A percentile compares a stretch with the other conserved stretches of the same genome.
phyloP scores from a whole-genome alignment of 2,888 invertebrate genomes.

The Pristionchus exspectatus region DNA sequence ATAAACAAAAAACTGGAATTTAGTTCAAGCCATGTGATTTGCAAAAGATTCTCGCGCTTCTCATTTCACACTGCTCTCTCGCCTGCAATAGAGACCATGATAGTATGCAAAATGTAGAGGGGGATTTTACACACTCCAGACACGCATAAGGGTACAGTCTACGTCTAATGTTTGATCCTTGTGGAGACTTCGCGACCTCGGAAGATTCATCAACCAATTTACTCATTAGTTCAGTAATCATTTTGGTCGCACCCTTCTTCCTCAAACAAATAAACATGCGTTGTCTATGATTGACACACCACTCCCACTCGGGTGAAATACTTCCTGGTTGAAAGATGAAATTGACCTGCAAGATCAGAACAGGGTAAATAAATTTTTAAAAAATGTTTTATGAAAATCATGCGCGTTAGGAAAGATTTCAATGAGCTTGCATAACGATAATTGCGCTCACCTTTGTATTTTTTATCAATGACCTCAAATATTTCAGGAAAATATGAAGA shows the following conservation, averaged over 20 bases:
- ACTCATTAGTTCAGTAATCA: background rate
- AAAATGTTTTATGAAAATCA: background rate
- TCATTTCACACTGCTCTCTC: too few relatives aligned
- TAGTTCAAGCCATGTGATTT: too few relatives aligned
- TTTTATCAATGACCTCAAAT: background rate
- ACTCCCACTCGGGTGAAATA: background rate
- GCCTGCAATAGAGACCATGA: too few relatives aligned
- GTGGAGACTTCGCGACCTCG: too few relatives aligned
- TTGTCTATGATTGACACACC: background rate
- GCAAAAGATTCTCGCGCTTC: too few relatives aligned
- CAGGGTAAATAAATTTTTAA: background rate
- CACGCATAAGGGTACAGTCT: too few relatives aligned
- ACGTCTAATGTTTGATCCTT: too few relatives aligned
- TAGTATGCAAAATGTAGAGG: too few relatives aligned
- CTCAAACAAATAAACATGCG: background rate
- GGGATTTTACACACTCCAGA: too few relatives aligned
- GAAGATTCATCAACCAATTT: background rate
- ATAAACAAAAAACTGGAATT: too few relatives aligned
- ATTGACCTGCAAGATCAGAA: background rate
- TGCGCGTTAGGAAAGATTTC: background rate
- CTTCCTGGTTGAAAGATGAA: background rate
- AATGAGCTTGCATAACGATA: background rate
- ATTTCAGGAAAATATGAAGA: constrained; percentile 36
- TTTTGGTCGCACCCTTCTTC: background rate
- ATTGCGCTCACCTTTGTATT: too few relatives aligned